Base-by-base conservation (phyloP, 2,113 vertebrate species). In the Origma solitaria region DNA sequence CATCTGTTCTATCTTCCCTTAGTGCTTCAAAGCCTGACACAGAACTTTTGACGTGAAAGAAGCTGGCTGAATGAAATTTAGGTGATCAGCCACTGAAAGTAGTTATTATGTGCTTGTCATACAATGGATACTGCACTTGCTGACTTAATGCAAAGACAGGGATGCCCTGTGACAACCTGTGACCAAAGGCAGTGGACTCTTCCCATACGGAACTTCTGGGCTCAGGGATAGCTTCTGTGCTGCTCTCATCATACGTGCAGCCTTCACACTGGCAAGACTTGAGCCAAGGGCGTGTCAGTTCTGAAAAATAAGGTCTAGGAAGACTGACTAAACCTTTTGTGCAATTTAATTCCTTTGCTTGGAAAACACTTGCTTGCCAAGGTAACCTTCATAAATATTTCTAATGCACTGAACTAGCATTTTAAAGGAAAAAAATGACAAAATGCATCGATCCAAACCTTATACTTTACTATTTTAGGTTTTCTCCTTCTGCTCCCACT, bases 341-440 rank as follows among this genome's bases (percentile, higher is more conserved):
- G 62, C 72, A 84, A 95, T 93, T 81, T 90, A 96, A 97, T 71
- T 96, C 95, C 70, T 92, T 65, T 95, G 80, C 40, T 91, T 95
- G 88, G 76, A 96, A 97, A 96, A 79, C 60, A 18, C 68, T 81
- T 79, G 37, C 84, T 95, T 87, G 84, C 54, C 54, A 95, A 58
- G 79, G 90, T 86, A 94, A 91, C 82, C 90, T 91, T 92, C 65
- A 94, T 93, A 92, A 95, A 95, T 89, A 96, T 86, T 90, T 97
- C 61, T 87, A 70, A 90, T 82, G 92, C 73, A 89, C 75, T 80
- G 66, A 87, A 88, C 47, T 88, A 94, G 60, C 88, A 92, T 91
- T 95, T 91, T 96, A 95, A 88, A 96, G 78, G 84, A n/a, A 92
- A 75, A 66, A 90, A 70, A 70, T 47, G 42, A 88, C 17, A 81